Evolutionary conservation across 2,113 vertebrate genomes (phyloP), one percentile per base, ranked within the genome.

Genomic region (Raja brachyura): DNA sequence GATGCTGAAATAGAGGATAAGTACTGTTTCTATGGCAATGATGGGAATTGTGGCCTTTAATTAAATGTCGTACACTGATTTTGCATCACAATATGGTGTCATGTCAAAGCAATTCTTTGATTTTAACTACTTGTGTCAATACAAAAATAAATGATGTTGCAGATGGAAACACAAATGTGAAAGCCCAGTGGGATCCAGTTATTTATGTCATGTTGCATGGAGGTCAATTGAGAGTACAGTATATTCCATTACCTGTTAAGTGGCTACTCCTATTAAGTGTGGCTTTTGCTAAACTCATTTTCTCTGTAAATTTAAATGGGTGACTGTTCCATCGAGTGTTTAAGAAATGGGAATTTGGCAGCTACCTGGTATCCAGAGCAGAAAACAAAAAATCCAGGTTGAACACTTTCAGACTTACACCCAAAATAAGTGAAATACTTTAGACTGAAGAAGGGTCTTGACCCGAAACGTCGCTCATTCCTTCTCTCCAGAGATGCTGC

Each of bases 41-140:
- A 92, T 73, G 90, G 68, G 90, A 48, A 92, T 48, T 73, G 63
- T 92, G 90, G 90, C 90, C 90, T 92, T 92, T 92, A 92, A 92
- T 92, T 92, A 92, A 92, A 92, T 92, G 90, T 74, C 90, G 90
- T 73, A 70, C 90, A 73, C 66, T 73, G 90, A 92, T 73, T 74
- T 92, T 70, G 90, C 90, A 92, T 92, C 90, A 73, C 90, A 73
- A 92, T 92, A 54, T 14, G 31, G 68, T 92, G 90, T 73, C 73
- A 54, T 92, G 90, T 92, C 90, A 92, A 92, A 92, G 90, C 90
- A 73, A 54, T 73, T 73, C 66, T 73, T 54, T 92, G 90, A 39
- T 73, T 92, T 73, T 92, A 92, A 92, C 66, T 92, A 73, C 90
- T 92, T 92, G 66, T 92, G 90, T 92, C 90, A 92, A 92, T 92